These are phyloP conservation scores for Pangasius macronema DNA, from an alignment of 2,797 vertebrate species.

Conservation along the genomic window DNA sequence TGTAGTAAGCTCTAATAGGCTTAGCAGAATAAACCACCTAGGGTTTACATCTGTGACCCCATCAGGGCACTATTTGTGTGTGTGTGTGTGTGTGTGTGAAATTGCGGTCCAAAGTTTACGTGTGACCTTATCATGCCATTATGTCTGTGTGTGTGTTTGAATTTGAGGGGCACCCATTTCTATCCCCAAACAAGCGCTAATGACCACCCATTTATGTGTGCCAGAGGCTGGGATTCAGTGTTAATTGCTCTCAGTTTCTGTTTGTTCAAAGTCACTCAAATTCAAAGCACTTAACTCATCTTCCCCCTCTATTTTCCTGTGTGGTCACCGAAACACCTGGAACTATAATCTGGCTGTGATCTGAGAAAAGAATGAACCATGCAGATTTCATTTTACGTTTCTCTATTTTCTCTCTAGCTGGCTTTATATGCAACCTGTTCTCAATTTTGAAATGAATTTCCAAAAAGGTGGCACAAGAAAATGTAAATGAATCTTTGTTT, in stretches of 20 bases:
- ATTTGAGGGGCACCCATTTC: slow-evolving; percentile 67
- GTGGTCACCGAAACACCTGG: slow-evolving; percentile 69
- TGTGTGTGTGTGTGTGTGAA: slow-evolving; percentile 23
- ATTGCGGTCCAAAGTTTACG: slow-evolving; percentile 12
- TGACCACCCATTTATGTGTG: slow-evolving; percentile 74
- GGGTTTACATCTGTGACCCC: slow-evolving; percentile 45
- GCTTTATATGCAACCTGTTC: not conserved
- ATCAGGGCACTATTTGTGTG: slow-evolving; percentile 23
- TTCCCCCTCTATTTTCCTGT: slow-evolving; percentile 55
- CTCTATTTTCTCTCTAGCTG: not conserved
- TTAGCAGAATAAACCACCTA: slow-evolving; percentile 44
- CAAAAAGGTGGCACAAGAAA: not conserved
- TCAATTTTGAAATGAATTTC: not conserved
- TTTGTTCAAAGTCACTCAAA: slow-evolving; percentile 71
- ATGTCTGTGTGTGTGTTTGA: slow-evolving; percentile 27
- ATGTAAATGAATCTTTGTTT: not conserved
- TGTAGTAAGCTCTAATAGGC: slow-evolving; percentile 40
- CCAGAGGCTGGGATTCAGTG: slow-evolving; percentile 65
- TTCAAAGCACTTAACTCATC: slow-evolving; percentile 76
- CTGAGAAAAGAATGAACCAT: slow-evolving; percentile 50
- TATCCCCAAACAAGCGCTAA: slow-evolving; percentile 75
- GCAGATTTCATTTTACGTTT: slow-evolving; percentile 23
- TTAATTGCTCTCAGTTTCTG: slow-evolving; percentile 73
- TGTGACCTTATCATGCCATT: slow-evolving; percentile 18
- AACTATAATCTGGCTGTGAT: slow-evolving; percentile 57